Evolutionary conservation across 2,113 vertebrate genomes (phyloP).

Genomic region (Ictalurus punctatus): DNA sequence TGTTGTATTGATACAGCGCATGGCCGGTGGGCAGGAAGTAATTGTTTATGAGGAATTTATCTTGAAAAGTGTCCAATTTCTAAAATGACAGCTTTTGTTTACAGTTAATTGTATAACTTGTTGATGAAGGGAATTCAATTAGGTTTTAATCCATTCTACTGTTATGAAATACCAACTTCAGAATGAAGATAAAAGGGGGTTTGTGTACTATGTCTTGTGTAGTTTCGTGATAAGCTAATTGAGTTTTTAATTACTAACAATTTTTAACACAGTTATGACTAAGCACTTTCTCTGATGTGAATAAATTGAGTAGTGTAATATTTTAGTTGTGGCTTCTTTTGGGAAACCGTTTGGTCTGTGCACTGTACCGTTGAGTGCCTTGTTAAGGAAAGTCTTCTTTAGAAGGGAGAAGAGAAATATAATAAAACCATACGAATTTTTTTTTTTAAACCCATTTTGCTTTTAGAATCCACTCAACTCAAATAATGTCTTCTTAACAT

Average conservation of each 20-base stretch:
- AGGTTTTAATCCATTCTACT: constrained; percentile 37
- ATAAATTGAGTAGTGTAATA: not conserved
- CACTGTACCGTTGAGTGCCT: not conserved
- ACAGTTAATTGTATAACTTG: constrained; percentile 30
- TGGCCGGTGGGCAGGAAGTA: not conserved
- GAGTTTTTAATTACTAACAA: constrained; percentile 39
- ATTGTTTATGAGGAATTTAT: constrained; percentile 11
- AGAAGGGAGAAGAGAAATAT: too few relatives aligned
- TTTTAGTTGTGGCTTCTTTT: not conserved
- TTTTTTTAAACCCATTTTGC: not conserved
- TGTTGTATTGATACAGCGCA: not conserved
- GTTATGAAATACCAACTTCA: constrained; percentile 33
- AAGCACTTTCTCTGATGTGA: not conserved
- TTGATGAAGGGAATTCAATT: constrained; percentile 42
- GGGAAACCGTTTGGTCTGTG: not conserved
- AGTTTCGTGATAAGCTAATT: constrained; percentile 39
- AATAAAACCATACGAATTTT: not conserved
- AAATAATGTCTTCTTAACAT: too few relatives aligned
- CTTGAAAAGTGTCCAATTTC: not conserved
- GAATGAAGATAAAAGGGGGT: constrained; percentile 35
- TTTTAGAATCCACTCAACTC: not conserved
- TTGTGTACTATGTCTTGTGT: constrained; percentile 21
- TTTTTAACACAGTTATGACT: not conserved
- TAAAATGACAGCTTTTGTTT: constrained; percentile 41
- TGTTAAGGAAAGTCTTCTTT: not conserved